Conservation (phyloP, 1,140 invertebrate species). For the Drosophila teissieri region DNA sequence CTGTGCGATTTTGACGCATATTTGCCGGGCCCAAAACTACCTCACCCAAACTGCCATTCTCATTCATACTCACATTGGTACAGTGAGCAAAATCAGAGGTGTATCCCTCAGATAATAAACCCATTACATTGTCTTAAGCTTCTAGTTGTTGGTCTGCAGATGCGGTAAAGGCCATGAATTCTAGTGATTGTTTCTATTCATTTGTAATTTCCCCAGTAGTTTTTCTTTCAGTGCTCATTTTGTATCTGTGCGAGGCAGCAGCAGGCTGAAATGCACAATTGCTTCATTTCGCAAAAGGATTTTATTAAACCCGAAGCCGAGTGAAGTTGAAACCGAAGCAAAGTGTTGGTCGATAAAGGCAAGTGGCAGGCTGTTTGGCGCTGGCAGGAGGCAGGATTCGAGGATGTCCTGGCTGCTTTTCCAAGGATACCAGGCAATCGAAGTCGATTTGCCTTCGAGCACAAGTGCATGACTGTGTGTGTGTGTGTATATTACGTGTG, state of each 20-base stretch:
- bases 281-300: conserved; percentile 80
- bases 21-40: conserved; percentile 61
- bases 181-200: too few species aligned
- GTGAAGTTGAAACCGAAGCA: conserved; percentile 57
- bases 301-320: conserved; percentile 75
- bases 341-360: conserved; percentile 63
- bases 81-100: conserved; percentile 3
- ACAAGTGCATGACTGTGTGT: conserved; percentile 20
- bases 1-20: conserved; percentile 82
- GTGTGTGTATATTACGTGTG: conserved; percentile 28
- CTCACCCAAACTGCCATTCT: conserved; percentile 20
- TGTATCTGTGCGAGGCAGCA: conserved; percentile 53
- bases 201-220: too few species aligned
- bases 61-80: conserved; percentile 30
- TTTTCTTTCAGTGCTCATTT: conserved; percentile 17
- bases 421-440: conserved; percentile 47
- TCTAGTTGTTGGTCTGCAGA: too few species aligned
- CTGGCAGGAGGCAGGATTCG: not conserved
- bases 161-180: too few species aligned
- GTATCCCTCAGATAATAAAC: too few species aligned
- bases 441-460: conserved; percentile 48
- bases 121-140: too few species aligned
- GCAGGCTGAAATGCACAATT: conserved; percentile 74
- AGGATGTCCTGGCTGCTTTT: conserved; percentile 12
- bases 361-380: conserved; percentile 43